Conservation (phyloP, 2,797 vertebrate genomes). For the Platyrinchus mystaceus region DNA sequence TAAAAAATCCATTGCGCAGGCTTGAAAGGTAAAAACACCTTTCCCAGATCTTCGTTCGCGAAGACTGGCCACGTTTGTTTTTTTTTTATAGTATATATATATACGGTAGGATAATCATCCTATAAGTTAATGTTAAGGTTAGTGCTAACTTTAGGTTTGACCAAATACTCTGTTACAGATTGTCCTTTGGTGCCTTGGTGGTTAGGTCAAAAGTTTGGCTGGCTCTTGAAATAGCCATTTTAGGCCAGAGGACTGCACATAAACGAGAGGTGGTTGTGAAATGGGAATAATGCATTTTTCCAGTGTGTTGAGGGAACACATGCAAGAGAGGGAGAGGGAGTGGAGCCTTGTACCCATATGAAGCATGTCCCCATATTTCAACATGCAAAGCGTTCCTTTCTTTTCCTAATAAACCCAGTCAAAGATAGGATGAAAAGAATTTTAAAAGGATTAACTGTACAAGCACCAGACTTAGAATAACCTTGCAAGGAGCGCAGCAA, state of each 20-base stretch:
- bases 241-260: rapidly evolving
- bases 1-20: too few species aligned
- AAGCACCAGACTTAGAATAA: neutral
- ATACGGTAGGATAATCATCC: neutral
- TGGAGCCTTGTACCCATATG: neutral
- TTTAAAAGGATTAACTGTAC: neutral
- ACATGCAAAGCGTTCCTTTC: neutral
- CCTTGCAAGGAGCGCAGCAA: neutral
- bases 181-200: neutral
- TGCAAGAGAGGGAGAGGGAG: neutral
- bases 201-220: neutral
- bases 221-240: neutral
- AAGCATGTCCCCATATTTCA: neutral
- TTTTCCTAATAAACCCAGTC: neutral
- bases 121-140: neutral
- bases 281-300: neutral
- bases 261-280: neutral
- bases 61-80: too few species aligned
- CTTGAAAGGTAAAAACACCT: too few species aligned
- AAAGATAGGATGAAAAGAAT: neutral
- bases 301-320: rapidly evolving
- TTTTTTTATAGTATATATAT: too few species aligned
- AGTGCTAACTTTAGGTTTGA: neutral
- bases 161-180: neutral
- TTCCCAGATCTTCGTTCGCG: too few species aligned